A percentile compares a stretch with the other conserved stretches of the same genome.
Evolutionary conservation across 1,140 invertebrate genomes (phyloP).

Genomic region (Leguminivora glycinivorella): DNA sequence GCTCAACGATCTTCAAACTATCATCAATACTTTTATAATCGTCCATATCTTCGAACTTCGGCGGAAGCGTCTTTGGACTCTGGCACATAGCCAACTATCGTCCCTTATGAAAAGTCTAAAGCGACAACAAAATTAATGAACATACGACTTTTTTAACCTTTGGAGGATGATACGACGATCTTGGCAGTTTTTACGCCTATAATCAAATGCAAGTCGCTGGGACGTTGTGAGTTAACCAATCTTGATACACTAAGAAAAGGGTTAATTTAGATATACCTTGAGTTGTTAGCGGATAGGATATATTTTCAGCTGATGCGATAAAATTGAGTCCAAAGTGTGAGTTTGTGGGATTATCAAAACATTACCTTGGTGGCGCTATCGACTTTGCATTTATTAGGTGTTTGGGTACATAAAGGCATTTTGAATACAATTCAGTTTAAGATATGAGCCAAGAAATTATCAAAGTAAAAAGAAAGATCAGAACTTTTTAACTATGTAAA

Average conservation of each 20-base stretch:
- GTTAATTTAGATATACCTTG: neutral
- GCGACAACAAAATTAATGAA: neutral
- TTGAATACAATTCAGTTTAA: too few relatives aligned
- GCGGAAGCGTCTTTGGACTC: neutral
- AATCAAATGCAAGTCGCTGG: slow-evolving; percentile 8
- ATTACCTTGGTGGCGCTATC: neutral
- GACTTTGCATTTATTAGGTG: neutral
- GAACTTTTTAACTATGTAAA: too few relatives aligned
- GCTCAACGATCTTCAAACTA: slow-evolving; percentile 3
- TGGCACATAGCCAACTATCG: neutral
- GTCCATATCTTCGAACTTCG: slow-evolving; percentile 17
- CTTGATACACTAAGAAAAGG: neutral
- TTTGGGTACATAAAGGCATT: too few relatives aligned
- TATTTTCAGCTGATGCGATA: neutral
- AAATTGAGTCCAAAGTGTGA: neutral
- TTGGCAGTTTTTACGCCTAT: slow-evolving; percentile 21
- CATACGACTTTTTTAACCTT: neutral
- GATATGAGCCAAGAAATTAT: too few relatives aligned
- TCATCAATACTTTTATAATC: slow-evolving; percentile 18
- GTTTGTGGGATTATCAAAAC: neutral
- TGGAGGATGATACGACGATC: neutral
- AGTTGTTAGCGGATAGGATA: neutral
- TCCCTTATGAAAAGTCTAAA: neutral
- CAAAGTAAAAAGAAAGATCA: too few relatives aligned
- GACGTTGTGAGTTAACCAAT: neutral